A percentile compares a stretch with the other conserved stretches of the same genome.
Evolutionary conservation across 1,140 invertebrate species (phyloP).

Genomic region (Heliconius eleuchia): DNA sequence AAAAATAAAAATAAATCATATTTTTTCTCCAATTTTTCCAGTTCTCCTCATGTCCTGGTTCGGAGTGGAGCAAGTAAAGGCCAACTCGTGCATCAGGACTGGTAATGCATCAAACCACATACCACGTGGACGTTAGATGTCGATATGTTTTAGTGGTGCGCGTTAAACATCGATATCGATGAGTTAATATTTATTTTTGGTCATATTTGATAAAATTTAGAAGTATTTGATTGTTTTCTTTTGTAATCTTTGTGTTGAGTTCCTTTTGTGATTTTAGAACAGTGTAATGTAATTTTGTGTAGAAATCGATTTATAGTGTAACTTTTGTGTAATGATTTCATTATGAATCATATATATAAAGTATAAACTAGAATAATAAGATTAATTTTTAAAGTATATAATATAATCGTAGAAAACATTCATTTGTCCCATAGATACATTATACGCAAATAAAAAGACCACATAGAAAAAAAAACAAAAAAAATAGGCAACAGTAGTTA

Average conservation of each 20-base stretch:
- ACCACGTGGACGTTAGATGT: constrained; percentile 41
- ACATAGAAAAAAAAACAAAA: background rate
- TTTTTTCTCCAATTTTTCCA: constrained; percentile 47
- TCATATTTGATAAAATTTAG: background rate
- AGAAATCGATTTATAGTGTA: too few species aligned
- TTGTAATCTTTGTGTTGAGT: background rate
- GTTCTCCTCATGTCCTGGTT: constrained; percentile 79
- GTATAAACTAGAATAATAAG: too few species aligned
- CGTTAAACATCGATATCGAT: constrained; percentile 50
- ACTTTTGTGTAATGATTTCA: too few species aligned
- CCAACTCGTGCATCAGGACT: constrained; percentile 74
- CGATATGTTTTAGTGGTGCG: constrained; percentile 43
- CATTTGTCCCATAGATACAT: background rate
- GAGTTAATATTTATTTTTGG: constrained; percentile 6
- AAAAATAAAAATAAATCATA: too few species aligned
- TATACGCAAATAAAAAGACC: background rate
- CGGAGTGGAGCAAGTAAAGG: constrained; percentile 75
- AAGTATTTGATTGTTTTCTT: background rate
- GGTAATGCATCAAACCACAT: constrained; percentile 57
- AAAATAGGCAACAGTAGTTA: background rate
- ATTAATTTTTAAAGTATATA: too few species aligned
- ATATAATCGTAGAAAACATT: too few species aligned
- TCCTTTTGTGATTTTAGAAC: background rate
- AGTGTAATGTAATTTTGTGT: too few species aligned
- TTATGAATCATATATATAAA: too few species aligned